Evolutionary conservation across 1,140 invertebrate species (phyloP), one percentile per base, ranked within the genome.

Genomic region (Drosophila mauritiana): DNA sequence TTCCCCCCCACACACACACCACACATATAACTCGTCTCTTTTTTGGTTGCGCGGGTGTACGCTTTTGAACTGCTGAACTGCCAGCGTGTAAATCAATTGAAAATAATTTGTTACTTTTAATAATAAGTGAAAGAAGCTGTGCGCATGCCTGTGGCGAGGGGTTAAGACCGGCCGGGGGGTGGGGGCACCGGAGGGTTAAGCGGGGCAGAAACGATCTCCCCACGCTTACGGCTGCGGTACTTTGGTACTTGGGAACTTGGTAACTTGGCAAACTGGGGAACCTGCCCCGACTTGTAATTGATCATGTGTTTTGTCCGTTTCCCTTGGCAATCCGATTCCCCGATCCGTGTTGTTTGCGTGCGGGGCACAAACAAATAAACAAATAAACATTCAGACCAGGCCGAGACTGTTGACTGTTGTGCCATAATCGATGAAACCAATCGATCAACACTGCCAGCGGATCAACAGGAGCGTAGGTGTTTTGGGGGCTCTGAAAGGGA

Each of bases 61-160:
- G 77, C 77, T 80, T 84, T 85, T 84, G 81, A 84, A 85, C 80
- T 89, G 77, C 48, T 83, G 73, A 85, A 80, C 69, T 75, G 76
- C 65, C 74, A 75, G 69, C 84, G 79, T 80, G 78, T 86, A 91
- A 91, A 91, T 91, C 90, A 91, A 91, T 91, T 91, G 90, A 91
- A 91, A 88, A 89, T 89, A 91, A 91, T 91, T 91, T 91, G 90
- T 91, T 91, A 91, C 84, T 77, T 90, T 91, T 91, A 80, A 89
- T 89, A 91, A 88, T 91, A 85, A 91, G 89, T 91, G 84, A 91
- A 91, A 91, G 80, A 88, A 91, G 77, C 85, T 89, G 83, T 69
- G 83, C 59, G 52, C 68, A 49, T 48, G 63, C 67, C 64, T 45
- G 43, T 69, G 49, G 49, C 37, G 65, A 62, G 53, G 52, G 58